Percentiles rank a stretch among this genome's conserved stretches.
phyloP scores from a whole-genome alignment of 2,888 invertebrate genomes.

The Gnatocerus cornutus region DNA sequence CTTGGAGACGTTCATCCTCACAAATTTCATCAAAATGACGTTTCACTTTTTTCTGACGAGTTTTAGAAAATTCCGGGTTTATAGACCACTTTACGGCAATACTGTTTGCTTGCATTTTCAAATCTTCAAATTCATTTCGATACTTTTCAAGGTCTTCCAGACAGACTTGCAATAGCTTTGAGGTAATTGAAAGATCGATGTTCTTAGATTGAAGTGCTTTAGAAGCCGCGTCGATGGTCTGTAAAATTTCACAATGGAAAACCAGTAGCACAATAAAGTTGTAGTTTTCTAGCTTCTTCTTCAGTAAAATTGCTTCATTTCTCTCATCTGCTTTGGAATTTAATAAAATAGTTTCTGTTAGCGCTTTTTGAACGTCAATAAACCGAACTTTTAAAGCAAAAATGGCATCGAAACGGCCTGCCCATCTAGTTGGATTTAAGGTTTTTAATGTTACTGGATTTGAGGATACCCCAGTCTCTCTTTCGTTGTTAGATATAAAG shows the following conservation, averaged over 20 bases:
- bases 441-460: too few species aligned
- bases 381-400: not conserved
- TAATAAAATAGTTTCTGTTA: constrained; percentile 1
- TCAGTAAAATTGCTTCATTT: too few species aligned
- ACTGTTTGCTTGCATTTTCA: not conserved
- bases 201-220: not conserved
- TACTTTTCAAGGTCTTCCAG: not conserved
- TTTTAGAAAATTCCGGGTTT: not conserved
- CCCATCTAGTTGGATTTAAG: not conserved
- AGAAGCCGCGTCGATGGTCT: not conserved
- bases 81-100: not conserved
- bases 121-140: not conserved
- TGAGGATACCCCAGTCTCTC: too few species aligned
- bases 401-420: not conserved
- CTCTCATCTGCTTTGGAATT: not conserved
- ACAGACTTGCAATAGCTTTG: not conserved
- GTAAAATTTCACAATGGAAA: constrained; percentile 5
- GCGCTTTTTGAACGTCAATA: not conserved
- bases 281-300: not conserved
- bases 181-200: not conserved
- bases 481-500: too few species aligned
- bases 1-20: too few species aligned
- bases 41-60: constrained; percentile 5
- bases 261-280: not conserved
- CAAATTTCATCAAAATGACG: constrained; percentile 2